Evolutionary conservation across 2,113 vertebrate species (phyloP).

Genomic region (Petrocephalus microphthalmus): DNA sequence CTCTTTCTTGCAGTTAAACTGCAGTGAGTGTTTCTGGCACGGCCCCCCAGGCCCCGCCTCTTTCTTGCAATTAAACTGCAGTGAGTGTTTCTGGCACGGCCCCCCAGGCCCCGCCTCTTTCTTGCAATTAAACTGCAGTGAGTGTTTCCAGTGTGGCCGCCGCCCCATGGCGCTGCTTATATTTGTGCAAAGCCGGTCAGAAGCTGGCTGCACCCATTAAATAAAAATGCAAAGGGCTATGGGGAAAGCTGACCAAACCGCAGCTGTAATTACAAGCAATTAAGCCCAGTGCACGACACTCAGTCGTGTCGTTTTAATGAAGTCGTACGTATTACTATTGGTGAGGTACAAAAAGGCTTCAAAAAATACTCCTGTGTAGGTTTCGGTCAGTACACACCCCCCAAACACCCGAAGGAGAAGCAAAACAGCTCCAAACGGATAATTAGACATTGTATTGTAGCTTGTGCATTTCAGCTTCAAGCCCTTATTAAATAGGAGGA

Average conservation of each 20-base stretch:
- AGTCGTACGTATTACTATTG: not conserved
- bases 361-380: not conserved
- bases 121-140: not conserved
- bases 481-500: not conserved
- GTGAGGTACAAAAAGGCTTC: not conserved
- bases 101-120: not conserved
- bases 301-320: conserved; percentile 1
- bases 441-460: not conserved
- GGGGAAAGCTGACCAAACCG: not conserved
- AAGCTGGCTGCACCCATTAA: not conserved
- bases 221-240: not conserved
- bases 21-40: too few relatives aligned
- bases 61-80: conserved; percentile 6
- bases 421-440: not conserved
- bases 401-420: not conserved
- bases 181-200: not conserved
- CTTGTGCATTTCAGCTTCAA: not conserved
- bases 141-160: conserved; percentile 17
- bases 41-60: not conserved
- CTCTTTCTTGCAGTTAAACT: conserved; percentile 8
- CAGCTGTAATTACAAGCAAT: conserved; percentile 11
- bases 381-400: not conserved
- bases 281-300: not conserved
- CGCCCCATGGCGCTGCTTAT: not conserved
- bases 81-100: too few relatives aligned